Evolutionary conservation across 2,888 invertebrate species (phyloP).

Genomic region (Xanthia icteritia): DNA sequence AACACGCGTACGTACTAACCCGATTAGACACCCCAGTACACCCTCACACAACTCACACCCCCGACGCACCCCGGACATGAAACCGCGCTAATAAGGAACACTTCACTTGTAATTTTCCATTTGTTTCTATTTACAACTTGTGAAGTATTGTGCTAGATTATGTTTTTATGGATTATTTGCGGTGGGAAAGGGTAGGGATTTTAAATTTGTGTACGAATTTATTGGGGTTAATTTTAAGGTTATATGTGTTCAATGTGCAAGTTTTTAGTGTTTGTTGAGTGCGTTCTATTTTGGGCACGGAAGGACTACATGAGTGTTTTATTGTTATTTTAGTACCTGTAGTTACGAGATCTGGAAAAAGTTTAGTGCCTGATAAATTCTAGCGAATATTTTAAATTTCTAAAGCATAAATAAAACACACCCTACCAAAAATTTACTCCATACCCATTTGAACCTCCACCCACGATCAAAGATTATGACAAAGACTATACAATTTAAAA

Average conservation of each 20-base stretch:
- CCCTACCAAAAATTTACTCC: not conserved
- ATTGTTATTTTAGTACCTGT: not conserved
- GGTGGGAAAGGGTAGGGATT: slow-evolving; percentile 55
- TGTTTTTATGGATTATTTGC: slow-evolving; percentile 64
- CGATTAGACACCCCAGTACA: slow-evolving; percentile 65
- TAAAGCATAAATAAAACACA: not conserved
- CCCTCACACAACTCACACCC: slow-evolving; percentile 38
- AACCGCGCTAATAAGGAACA: slow-evolving; percentile 78
- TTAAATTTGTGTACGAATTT: slow-evolving; percentile 42
- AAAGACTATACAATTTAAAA: slow-evolving; percentile 40
- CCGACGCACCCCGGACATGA: slow-evolving; percentile 65
- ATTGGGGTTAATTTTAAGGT: slow-evolving; percentile 47
- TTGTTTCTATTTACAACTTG: slow-evolving; percentile 72
- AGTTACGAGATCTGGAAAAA: not conserved
- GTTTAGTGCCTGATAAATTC: not conserved
- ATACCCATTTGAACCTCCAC: not conserved
- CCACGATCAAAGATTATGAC: slow-evolving; percentile 30
- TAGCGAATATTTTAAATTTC: not conserved
- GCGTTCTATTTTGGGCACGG: slow-evolving; percentile 15
- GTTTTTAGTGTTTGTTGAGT: slow-evolving; percentile 38
- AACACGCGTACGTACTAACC: slow-evolving; percentile 72
- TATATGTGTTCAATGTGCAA: not conserved
- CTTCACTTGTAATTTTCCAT: slow-evolving; percentile 75
- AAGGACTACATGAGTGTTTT: not conserved
- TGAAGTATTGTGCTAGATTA: slow-evolving; percentile 61